Base-by-base conservation (phyloP, 1,140 invertebrate species). In the Diachasma alloeum region DNA sequence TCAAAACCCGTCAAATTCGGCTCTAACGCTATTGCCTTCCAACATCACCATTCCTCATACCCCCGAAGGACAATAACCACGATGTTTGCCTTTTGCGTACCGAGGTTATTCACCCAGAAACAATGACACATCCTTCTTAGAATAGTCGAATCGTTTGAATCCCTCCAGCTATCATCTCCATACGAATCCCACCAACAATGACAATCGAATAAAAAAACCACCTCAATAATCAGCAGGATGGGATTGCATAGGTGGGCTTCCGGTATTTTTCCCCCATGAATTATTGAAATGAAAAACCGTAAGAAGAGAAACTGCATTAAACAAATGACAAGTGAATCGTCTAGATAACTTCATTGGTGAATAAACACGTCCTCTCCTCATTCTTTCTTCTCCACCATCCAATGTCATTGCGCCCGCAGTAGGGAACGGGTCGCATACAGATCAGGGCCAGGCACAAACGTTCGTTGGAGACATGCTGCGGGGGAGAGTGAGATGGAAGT, bases 391-490 rank as follows among this genome's bases (percentile, higher is more conserved):
- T 56, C 46, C 24, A 31, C n/a, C 73, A 44, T 70, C 67, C 78
- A 76, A 74, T 79, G 78, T 77, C 78, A 79, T 75, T 72, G 66
- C 46, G 75, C 67, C 63, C 66, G 37, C 24, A 71, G 56, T 63
- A 76, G 71, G 68, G 74, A 72, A 56, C 67, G 80, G 71, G 44
- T 70, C 73, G 71, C 75, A 74, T 74, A 75, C 78, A 77, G 71
- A 77, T 73, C 76, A 76, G 75, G 69, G 73, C 26, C 68, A 72
- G 74, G 59, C 59, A 63, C 19, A 63, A 63, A 31, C 24, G 22
- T 24, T 63, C 1, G 11, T 26, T 26, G 59, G 48, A n/a, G 48
- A 53, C 48, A 53, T 42, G 39, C 9, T 42, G 39, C 39, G 39
- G 48, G 48, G 48, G 17, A 17, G 48, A 53, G 48, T n/a, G 48